phyloP scores from a whole-genome alignment of 2,113 vertebrate species.

The Daboia siamensis region DNA sequence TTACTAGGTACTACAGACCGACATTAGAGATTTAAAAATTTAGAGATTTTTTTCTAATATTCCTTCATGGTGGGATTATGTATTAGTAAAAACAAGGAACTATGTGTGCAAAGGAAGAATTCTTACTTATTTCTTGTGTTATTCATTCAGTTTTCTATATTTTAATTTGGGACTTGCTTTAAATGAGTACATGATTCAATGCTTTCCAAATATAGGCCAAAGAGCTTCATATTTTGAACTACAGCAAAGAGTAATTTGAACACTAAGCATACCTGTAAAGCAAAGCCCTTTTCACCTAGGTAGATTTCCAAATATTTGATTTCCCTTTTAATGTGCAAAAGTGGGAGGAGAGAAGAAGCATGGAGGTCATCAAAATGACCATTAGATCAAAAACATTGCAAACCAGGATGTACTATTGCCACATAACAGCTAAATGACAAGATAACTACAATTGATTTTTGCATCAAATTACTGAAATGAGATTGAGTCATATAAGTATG shows the following conservation, averaged over 20 bases:
- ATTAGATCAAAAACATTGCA: neutral
- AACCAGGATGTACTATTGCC: neutral
- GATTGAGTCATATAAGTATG: neutral
- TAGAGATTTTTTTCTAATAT: neutral
- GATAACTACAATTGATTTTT: conserved; percentile 25
- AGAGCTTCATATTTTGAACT: neutral
- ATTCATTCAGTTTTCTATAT: neutral
- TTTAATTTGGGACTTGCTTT: neutral
- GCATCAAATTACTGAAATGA: conserved; percentile 27
- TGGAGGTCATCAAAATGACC: neutral
- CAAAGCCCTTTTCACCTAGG: neutral
- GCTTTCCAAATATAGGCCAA: neutral
- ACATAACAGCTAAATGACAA: neutral
- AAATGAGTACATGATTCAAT: neutral
- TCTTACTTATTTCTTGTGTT: neutral
- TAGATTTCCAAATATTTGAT: neutral
- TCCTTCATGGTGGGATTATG: neutral
- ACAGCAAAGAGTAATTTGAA: neutral
- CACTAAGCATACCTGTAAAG: neutral
- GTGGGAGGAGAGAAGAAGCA: neutral
- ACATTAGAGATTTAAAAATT: too few species aligned
- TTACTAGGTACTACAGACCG: neutral
- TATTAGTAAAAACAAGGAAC: neutral
- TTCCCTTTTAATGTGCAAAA: neutral
- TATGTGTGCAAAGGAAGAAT: neutral